Base-by-base conservation (phyloP, 2,888 invertebrate genomes). In the Apocheima hispidaria region DNA sequence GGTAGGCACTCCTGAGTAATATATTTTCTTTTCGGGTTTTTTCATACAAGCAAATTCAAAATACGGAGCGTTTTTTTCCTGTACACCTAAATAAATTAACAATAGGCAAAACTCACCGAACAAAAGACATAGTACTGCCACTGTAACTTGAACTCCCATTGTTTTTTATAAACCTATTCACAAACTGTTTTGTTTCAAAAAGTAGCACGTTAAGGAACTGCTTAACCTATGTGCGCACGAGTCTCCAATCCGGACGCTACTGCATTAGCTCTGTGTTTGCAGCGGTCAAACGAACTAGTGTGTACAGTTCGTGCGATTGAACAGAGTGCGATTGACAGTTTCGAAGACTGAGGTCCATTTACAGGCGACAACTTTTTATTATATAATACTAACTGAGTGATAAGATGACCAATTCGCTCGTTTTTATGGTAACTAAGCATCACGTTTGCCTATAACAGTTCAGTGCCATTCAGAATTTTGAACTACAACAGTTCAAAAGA, bases 161-260 rank as follows among this genome's bases (percentile, higher is more conserved):
- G 63, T 70, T 57, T 10, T 18, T 14, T 40, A 51, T 30, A 20
- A 41, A 2, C 18, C 4, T 50, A 4, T 41, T 35, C 38, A 26
- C 41, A 40, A 46, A 28, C 5, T 14, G 20, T 33, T 16, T 50
- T 36, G n/a, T 18, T 49, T 35, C 5, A 3, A 20, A 18, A 26
- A 4, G 7, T 49, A 51, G 54, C 65, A 68, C 50, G 46, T n/a
- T n/a, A n/a, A n/a, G n/a, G n/a, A n/a, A n/a, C n/a, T n/a, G n/a
- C n/a, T n/a, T n/a, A n/a, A 60, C 68, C 59, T 61, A 68, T 54
- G 69, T 68, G 75, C 76, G 74, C 75, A 52, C 70, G 70, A 66
- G 66, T 35, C 50, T 52, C 43, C 41, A 60, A 46, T 40, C 57
- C 35, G 58, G 28, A 55, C 38, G 30, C 1, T 23, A 65, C 67